Conservation (phyloP, 2,113 vertebrate genomes). For the Tenebrosternarchus preto region DNA sequence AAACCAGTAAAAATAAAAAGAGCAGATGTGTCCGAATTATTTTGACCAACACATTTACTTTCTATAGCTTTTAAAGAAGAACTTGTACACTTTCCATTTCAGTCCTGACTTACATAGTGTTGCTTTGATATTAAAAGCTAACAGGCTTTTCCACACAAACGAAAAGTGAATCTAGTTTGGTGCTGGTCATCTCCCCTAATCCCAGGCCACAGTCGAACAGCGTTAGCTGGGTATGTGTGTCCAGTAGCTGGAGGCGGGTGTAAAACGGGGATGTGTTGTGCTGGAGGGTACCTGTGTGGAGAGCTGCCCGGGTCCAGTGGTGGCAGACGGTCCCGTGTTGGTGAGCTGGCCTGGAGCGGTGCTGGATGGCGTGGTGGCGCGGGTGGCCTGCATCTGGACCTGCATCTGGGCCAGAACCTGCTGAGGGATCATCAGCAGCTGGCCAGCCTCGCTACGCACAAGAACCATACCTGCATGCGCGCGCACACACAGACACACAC, state of each 20-base stretch:
- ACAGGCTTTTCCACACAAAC: not conserved
- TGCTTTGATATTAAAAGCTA: not conserved
- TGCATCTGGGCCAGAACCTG: constrained; percentile 95
- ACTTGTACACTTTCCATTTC: no score
- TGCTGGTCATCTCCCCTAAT: no score
- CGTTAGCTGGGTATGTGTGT: no score
- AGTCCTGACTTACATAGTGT: no score
- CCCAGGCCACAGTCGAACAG: no score
- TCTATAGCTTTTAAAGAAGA: no score
- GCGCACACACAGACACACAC: not conserved
- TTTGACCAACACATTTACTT: no score
- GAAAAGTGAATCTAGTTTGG: no score
- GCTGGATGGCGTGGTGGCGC: constrained; percentile 83
- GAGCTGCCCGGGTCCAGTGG: constrained; percentile 81
- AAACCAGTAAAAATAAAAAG: no score
- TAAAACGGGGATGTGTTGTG: not conserved
- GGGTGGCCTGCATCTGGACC: constrained; percentile 84
- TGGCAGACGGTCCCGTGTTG: no score
- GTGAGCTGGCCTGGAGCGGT: constrained; percentile 83
- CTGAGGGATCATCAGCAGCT: constrained; percentile 94
- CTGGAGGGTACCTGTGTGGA: constrained; percentile 79
- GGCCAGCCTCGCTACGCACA: constrained; percentile 90
- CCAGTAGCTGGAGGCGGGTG: not conserved
- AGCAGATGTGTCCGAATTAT: no score
- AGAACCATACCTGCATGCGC: constrained; percentile 88